Percentiles rank a stretch among this genome's conserved stretches.
Evolutionary conservation across 2,888 invertebrate species (phyloP).

Genomic region (Cryptocephalus primarius): DNA sequence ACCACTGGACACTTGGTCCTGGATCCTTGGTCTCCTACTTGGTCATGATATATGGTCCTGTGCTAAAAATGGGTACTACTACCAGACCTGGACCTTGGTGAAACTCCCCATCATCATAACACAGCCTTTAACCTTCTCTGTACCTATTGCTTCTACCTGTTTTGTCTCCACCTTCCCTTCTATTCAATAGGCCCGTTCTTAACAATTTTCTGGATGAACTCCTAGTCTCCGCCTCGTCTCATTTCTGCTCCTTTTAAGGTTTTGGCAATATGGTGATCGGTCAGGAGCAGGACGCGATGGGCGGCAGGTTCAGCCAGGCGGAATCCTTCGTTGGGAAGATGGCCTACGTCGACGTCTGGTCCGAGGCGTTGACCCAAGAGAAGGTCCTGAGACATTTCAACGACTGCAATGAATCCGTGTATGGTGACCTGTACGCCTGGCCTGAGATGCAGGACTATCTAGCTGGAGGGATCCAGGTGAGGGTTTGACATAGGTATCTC

Average conservation of each 20-base stretch:
- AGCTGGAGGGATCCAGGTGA: conserved; percentile 43
- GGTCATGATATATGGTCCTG: no score
- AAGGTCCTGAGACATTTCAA: conserved; percentile 37
- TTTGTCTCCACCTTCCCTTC: no score
- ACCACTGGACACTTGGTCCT: no score
- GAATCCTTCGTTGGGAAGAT: conserved; percentile 58
- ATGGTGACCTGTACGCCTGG: conserved; percentile 52
- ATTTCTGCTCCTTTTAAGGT: conserved; percentile 23
- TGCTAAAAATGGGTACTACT: no score
- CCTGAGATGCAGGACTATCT: conserved; percentile 44
- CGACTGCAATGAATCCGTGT: conserved; percentile 37
- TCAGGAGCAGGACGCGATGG: conserved; percentile 55
- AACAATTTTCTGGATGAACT: no score
- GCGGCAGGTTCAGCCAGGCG: conserved; percentile 51
- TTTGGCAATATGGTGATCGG: conserved; percentile 52
- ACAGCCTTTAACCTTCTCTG: no score
- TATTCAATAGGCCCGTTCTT: no score
- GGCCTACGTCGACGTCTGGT: conserved; percentile 52
- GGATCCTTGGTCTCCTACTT: no score
- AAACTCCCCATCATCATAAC: no score
- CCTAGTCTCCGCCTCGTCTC: no score
- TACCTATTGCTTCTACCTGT: no score
- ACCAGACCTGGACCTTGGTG: no score
- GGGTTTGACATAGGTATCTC: neutral
- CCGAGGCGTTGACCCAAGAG: conserved; percentile 33